Percentiles rank a stretch among this genome's conserved stretches.
Conservation (phyloP, 2,888 invertebrate genomes). For the Enchytraeus crypticus region DNA sequence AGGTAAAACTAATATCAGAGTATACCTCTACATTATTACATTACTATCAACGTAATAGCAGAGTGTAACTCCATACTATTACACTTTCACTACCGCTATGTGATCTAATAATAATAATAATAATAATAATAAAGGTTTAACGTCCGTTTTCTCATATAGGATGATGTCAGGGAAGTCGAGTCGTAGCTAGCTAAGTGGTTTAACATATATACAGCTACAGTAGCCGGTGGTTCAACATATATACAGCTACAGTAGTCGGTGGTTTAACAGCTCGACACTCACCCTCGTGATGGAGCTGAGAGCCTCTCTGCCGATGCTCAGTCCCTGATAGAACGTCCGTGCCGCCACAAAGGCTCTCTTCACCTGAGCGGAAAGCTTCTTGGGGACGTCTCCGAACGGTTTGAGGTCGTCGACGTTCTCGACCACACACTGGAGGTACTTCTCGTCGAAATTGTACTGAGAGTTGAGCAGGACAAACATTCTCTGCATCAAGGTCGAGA, state of each 20-base stretch:
- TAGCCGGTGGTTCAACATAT: not conserved
- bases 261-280: not conserved
- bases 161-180: too few species aligned
- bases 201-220: not conserved
- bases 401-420: slow-evolving; percentile 85
- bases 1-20: too few species aligned
- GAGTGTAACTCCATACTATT: too few species aligned
- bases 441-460: slow-evolving; percentile 78
- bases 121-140: too few species aligned
- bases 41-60: too few species aligned
- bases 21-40: too few species aligned
- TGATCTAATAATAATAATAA: too few species aligned
- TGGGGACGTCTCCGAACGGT: slow-evolving; percentile 89
- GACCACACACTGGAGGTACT: slow-evolving; percentile 73
- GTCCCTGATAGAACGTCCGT: slow-evolving; percentile 80
- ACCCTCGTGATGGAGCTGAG: slow-evolving; percentile 51
- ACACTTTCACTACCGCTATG: too few species aligned
- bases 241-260: not conserved
- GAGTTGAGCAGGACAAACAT: slow-evolving; percentile 82
- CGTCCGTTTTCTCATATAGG: too few species aligned
- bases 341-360: slow-evolving; percentile 89
- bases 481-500: slow-evolving; percentile 81
- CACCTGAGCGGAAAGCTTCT: slow-evolving; percentile 78
- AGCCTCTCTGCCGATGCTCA: slow-evolving; percentile 72
- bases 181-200: too few species aligned